A percentile compares a stretch with the other conserved stretches of the same genome.
Conservation (phyloP, 2,113 vertebrate species). For the Oostethus manadensis region DNA sequence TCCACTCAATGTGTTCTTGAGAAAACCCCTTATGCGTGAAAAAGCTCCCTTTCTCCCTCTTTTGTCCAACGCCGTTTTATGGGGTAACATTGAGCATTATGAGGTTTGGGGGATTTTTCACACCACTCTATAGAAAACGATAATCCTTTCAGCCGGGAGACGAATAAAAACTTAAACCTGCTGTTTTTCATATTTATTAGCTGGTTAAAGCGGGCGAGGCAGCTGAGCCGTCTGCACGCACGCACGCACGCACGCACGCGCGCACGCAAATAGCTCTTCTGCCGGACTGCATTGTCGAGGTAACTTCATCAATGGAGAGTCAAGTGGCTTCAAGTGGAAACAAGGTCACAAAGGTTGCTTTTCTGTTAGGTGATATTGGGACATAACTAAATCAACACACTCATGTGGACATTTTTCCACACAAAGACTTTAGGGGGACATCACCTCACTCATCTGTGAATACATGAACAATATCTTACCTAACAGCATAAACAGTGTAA, state of each 20-base stretch:
- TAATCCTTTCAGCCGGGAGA: constrained; percentile 81
- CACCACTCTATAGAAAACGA: constrained; percentile 82
- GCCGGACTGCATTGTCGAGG: constrained; percentile 30
- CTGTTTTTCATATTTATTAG: constrained; percentile 84
- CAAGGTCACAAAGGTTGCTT: constrained; percentile 4
- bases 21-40: constrained; percentile 83
- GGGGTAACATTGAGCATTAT: constrained; percentile 84
- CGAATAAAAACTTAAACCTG: constrained; percentile 79
- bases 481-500: too few relatives aligned
- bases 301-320: constrained; percentile 43
- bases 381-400: too few relatives aligned
- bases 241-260: neutral
- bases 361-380: neutral
- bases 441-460: too few relatives aligned
- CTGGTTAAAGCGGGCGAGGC: constrained; percentile 73
- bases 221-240: constrained; percentile 63
- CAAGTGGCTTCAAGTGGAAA: constrained; percentile 44
- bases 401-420: too few relatives aligned
- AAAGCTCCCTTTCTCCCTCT: constrained; percentile 67
- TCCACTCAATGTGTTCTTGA: constrained; percentile 78
- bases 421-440: too few relatives aligned
- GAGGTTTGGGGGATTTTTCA: constrained; percentile 84
- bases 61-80: constrained; percentile 85
- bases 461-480: too few relatives aligned
- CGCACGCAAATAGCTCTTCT: constrained; percentile 7